Base-by-base conservation (phyloP, 2,113 vertebrate species). In the Esox niger region DNA sequence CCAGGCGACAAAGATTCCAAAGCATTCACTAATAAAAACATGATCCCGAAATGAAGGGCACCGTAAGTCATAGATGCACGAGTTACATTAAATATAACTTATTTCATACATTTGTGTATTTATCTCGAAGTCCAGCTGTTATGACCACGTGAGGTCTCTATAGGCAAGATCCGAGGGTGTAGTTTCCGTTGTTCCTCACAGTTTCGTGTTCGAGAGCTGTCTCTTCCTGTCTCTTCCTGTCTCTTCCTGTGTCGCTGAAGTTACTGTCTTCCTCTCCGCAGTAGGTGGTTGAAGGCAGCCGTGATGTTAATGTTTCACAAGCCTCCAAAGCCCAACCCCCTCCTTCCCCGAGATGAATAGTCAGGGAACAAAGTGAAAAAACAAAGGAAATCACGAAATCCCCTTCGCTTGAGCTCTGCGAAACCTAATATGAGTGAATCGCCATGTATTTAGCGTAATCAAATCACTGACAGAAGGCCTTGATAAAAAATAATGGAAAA, bases 381-480 rank as follows among this genome's bases (percentile, higher is more conserved):
- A 86, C 81, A 89, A 89, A 87, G 67, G 76, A 77, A 86, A 85
- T 88, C 86, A 87, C 83, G 86, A 87, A 85, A 88, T 84, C 84
- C 72, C 23, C 54, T 79, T 78, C 75, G 66, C 76, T 80, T 75
- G 73, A 85, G 81, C 72, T 79, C 81, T 82, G 43, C 62, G 79
- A 88, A 90, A 90, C 87, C 86, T 87, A 82, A 83, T 79, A 84
- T 81, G 89, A 82, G 85, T 78, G 87, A 93, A 91, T 80, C 87
- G 80, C 80, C 85, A 74, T 88, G 87, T 81, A 90, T 93, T 92
- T 90, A 92, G 87, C 82, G 90, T 93, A 81, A 85, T 93, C 88
- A 93, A 92, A 91, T 92, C 85, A 87, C 85, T 89, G 88, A 91
- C 82, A 92, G 87, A 75, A 84, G 88, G 70, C 79, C 56, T 79